These are phyloP conservation scores for Oceanodroma leucorhoa DNA, from an alignment of 2,797 vertebrate species.

Conservation along the genomic window DNA sequence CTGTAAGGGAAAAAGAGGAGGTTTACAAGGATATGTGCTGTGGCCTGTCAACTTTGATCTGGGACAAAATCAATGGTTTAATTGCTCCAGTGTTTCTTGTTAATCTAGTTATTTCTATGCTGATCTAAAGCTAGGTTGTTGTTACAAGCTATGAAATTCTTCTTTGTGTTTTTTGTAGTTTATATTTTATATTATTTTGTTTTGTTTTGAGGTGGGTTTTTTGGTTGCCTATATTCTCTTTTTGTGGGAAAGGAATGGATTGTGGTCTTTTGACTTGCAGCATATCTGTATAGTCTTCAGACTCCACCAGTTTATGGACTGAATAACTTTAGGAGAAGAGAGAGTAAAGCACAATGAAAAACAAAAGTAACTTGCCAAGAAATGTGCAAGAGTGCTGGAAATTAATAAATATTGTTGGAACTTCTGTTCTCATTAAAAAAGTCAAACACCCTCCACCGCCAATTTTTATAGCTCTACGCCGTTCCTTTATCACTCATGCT, in stretches of 20 bases:
- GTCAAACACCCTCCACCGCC: accelerated
- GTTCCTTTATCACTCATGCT: neutral
- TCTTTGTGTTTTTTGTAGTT: neutral
- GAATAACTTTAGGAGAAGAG: neutral
- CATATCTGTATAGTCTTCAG: neutral
- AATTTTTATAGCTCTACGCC: neutral
- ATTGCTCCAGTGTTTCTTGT: neutral
- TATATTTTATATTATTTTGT: neutral
- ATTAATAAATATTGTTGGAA: neutral
- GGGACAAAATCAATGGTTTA: neutral
- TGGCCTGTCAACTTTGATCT: neutral
- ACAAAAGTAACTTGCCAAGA: neutral
- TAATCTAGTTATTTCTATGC: neutral
- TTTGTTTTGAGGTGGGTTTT: accelerated
- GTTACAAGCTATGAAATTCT: neutral
- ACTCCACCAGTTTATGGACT: neutral
- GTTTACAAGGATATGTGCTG: neutral
- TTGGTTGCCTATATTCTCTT: neutral
- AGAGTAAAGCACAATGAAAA: neutral
- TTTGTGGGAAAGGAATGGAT: neutral
- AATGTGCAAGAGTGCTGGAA: neutral
- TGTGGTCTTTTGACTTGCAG: neutral
- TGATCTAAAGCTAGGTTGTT: neutral
- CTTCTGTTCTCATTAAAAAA: neutral
- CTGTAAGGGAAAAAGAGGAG: neutral